phyloP scores from a whole-genome alignment of 2,888 invertebrate genomes.

The Mactromeris polynyma region DNA sequence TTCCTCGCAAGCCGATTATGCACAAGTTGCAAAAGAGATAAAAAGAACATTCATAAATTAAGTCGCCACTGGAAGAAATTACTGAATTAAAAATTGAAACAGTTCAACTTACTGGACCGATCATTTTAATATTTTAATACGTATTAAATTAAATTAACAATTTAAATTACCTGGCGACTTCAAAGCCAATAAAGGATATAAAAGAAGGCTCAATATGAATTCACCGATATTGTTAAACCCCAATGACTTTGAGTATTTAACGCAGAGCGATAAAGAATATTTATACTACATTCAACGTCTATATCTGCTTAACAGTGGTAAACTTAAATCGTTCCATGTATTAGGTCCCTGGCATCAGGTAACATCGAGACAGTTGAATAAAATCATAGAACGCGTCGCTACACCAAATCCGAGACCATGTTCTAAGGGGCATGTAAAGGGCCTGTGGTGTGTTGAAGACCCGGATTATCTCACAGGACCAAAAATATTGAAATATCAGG shows the following conservation, averaged over 20 bases:
- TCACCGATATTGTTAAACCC: conserved; percentile 66
- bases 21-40: background rate
- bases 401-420: conserved; percentile 70
- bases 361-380: conserved; percentile 64
- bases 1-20: conserved; percentile 7
- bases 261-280: conserved; percentile 67
- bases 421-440: conserved; percentile 71
- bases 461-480: conserved; percentile 68
- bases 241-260: conserved; percentile 71
- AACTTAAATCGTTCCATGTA: conserved; percentile 74
- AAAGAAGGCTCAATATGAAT: conserved; percentile 58
- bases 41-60: background rate
- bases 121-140: conserved; percentile 18
- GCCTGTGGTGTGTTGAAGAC: conserved; percentile 73
- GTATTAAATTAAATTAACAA: conserved; percentile 47
- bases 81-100: background rate
- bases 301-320: conserved; percentile 69
- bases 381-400: conserved; percentile 70
- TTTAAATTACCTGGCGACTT: conserved; percentile 2
- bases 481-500: conserved; percentile 63
- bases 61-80: background rate
- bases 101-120: background rate
- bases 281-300: conserved; percentile 59
- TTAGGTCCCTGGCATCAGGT: conserved; percentile 78
- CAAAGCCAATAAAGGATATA: conserved; percentile 55